Evolutionary conservation across 2,113 vertebrate species (phyloP).

Genomic region (Anser cygnoides): DNA sequence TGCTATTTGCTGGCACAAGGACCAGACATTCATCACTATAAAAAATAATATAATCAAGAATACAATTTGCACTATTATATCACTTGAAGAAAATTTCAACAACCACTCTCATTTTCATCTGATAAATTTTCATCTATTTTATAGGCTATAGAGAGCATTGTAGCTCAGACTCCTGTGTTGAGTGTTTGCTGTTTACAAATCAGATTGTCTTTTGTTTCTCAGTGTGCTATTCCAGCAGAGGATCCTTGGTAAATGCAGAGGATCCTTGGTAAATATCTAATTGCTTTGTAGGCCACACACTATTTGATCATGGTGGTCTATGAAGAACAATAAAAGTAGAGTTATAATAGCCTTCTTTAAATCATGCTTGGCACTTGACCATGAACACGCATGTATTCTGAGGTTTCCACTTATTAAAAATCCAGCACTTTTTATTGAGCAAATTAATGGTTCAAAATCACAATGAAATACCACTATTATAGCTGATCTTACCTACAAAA

Average conservation of each 20-base stretch:
- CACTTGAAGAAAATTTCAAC: conserved; percentile 1
- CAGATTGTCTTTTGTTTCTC: conserved; percentile 19
- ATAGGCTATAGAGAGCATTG: neutral
- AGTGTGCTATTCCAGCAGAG: neutral
- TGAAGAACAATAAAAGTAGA: conserved; percentile 47
- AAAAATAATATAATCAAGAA: neutral
- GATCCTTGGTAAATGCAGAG: conserved; percentile 1
- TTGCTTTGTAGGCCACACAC: conserved; percentile 41
- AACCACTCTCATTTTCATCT: neutral
- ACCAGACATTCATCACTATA: neutral
- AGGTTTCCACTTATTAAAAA: conserved; percentile 60
- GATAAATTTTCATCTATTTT: neutral
- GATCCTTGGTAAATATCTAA: conserved; percentile 14
- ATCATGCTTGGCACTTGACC: conserved; percentile 42
- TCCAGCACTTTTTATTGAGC: conserved; percentile 44
- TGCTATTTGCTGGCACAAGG: neutral
- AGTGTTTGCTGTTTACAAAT: conserved; percentile 54
- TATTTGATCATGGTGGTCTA: conserved; percentile 30
- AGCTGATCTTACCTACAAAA: conserved; percentile 63
- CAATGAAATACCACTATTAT: conserved; percentile 50
- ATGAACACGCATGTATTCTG: conserved; percentile 42
- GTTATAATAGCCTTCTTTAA: conserved; percentile 60
- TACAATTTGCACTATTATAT: neutral
- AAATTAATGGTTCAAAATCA: conserved; percentile 57
- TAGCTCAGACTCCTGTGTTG: neutral